phyloP scores from a whole-genome alignment of 2,797 vertebrate genomes.

The Cryptoprocta ferox region DNA sequence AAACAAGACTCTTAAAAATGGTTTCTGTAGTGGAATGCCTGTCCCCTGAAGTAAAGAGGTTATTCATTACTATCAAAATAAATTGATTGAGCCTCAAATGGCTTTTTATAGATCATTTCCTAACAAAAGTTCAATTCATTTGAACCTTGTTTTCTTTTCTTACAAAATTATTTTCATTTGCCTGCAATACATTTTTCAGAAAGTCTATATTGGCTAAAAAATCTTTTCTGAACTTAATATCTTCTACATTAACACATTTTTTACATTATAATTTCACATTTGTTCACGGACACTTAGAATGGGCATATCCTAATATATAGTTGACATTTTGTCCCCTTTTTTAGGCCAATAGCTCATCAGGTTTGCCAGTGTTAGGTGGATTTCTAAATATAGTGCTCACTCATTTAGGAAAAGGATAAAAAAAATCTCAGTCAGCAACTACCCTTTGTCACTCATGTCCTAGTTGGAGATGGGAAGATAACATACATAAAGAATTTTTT shows the following conservation, averaged over 20 bases:
- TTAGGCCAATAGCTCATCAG: neutral
- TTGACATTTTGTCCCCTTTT: neutral
- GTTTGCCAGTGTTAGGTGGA: neutral
- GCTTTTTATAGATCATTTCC: neutral
- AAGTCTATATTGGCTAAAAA: neutral
- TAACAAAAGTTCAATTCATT: neutral
- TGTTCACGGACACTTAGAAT: neutral
- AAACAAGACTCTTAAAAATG: neutral
- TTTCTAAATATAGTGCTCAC: conserved; percentile 9
- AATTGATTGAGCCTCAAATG: neutral
- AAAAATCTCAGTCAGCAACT: neutral
- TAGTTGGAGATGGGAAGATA: neutral
- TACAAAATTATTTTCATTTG: neutral
- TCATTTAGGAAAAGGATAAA: neutral
- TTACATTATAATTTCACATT: neutral
- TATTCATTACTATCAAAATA: neutral
- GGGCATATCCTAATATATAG: neutral
- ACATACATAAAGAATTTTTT: neutral
- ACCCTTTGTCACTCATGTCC: neutral
- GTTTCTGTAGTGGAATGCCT: neutral
- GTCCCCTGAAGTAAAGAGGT: neutral
- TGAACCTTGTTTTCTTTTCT: neutral
- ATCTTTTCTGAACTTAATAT: neutral
- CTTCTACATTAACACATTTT: neutral
- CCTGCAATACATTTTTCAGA: neutral